Evolutionary conservation across 2,113 vertebrate species (phyloP), one percentile per base, ranked within the genome.

Genomic region (Melanerpes formicivorus): DNA sequence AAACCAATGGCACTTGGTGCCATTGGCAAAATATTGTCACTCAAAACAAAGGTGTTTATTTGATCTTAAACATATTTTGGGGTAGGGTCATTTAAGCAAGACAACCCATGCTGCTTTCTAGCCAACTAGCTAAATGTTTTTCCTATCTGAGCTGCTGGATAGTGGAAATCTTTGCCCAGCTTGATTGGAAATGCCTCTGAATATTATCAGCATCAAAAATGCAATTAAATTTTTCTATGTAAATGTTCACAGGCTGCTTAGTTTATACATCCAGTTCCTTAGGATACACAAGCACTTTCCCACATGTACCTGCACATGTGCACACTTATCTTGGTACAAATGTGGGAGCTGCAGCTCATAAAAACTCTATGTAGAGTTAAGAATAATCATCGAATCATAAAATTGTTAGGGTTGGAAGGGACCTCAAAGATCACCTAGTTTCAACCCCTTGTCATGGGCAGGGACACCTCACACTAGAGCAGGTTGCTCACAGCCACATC

Each of bases 261-360:
- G 9, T 64, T 90, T 81, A 40, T 52, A 34, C 6, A 70, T 42
- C 34, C 14, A 27, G 22, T 26, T 40, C 52, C 15, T 84, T 22
- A 37, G 27, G 64, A 54, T 18, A 65, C 15, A 65, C 3, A 56
- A 90, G 32, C 1, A 5, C 14, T 80, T 89, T 67, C 16, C 54
- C 1, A 1, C 1, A 1, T 26, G 13, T 46, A 11, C 18, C 14
- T 5, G 1, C 22, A 67, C 5, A 17, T 9, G 5, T 30, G 9
- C 14, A 59, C 5, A 29, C 15, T 50, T 81, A 65, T 10, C 16
- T 56, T 64, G 50, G 7, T 58, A n/a, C 32, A 52, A 70, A 29
- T 34, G 18, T 52, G 19, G 27, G 6, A 27, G 10, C 19, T 42
- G 18, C 14, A 56, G 30, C 7, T 56, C 32, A 30, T 29, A 50